These are phyloP conservation scores for Hylyphantes graminicola DNA, from an alignment of 1,140 invertebrate genomes.

Conservation along the genomic window DNA sequence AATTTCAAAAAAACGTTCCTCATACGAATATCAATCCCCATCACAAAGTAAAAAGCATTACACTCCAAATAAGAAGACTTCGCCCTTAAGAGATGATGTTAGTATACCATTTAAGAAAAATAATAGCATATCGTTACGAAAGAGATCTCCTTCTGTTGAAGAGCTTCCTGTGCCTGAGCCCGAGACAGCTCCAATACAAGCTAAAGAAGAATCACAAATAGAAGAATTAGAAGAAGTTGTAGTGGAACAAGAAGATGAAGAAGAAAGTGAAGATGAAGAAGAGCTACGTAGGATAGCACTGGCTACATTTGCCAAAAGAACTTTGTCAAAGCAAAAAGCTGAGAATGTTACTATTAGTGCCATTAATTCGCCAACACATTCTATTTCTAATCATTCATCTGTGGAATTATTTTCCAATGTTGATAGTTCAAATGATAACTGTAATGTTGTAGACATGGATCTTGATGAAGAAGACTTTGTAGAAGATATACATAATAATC, in stretches of 20 bases:
- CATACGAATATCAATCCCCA: background rate
- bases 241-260: background rate
- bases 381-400: background rate
- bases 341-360: background rate
- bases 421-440: conserved; percentile 30
- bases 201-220: background rate
- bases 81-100: background rate
- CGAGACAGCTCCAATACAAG: background rate
- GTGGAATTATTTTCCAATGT: background rate
- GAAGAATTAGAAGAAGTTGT: background rate
- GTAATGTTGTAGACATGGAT: conserved; percentile 55
- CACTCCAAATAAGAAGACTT: background rate
- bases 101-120: too few species aligned
- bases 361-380: background rate
- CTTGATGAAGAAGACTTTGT: conserved; percentile 11
- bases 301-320: conserved; percentile 33
- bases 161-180: too few species aligned
- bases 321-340: background rate
- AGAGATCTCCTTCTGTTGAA: too few species aligned
- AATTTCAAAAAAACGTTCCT: background rate
- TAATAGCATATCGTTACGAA: too few species aligned
- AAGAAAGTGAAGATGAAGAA: conserved; percentile 53
- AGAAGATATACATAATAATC: background rate
- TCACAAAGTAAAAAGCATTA: background rate
- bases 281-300: conserved; percentile 48